Evolutionary conservation across 2,888 invertebrate species (phyloP).

Genomic region (Eupithecia subumbrata): DNA sequence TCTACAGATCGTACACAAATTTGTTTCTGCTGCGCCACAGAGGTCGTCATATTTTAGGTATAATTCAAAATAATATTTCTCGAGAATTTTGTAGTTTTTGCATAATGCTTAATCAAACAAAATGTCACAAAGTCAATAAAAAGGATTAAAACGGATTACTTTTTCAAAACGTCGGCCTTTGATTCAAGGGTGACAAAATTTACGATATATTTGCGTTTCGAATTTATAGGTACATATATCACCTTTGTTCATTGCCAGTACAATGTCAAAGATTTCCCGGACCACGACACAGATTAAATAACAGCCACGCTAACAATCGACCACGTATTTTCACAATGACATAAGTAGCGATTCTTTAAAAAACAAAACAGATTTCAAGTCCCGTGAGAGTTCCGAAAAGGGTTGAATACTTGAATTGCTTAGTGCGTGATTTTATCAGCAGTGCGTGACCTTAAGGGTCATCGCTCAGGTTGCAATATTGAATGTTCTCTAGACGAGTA

Average conservation of each 20-base stretch:
- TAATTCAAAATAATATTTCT: background rate
- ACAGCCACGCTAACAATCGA: background rate
- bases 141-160: background rate
- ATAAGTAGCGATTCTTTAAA: slow-evolving; percentile 30
- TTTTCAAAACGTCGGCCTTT: slow-evolving; percentile 1
- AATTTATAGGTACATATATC: background rate
- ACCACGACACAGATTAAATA: slow-evolving; percentile 5
- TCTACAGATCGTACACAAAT: too few species aligned
- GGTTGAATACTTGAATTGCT: background rate
- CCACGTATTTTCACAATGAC: slow-evolving; percentile 32
- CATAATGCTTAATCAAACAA: background rate
- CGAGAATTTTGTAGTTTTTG: background rate
- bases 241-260: slow-evolving; percentile 28
- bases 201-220: background rate
- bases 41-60: too few species aligned
- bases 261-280: slow-evolving; percentile 44
- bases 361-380: slow-evolving; percentile 51
- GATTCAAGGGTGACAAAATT: slow-evolving; percentile 5
- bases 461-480: background rate
- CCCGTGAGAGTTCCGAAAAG: slow-evolving; percentile 46
- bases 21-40: too few species aligned
- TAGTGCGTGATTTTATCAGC: background rate
- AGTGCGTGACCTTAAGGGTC: background rate
- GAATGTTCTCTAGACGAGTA: background rate
- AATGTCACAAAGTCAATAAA: background rate